These are phyloP conservation scores for Colinus virginianus DNA, from an alignment of 2,113 vertebrate species.

Conservation along the genomic window DNA sequence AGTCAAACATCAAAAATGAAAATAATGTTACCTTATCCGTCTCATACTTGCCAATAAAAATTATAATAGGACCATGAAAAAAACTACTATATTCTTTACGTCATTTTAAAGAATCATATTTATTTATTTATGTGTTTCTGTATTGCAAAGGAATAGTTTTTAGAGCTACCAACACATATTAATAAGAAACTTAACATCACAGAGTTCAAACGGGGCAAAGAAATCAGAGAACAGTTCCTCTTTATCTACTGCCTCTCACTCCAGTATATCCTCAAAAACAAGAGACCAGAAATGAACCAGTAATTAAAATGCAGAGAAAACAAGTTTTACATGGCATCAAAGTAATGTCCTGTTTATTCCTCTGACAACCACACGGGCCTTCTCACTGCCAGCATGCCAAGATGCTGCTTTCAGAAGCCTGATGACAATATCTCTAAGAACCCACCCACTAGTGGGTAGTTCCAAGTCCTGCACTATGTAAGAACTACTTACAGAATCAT, in stretches of 20 bases:
- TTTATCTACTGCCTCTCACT: neutral
- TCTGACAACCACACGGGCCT: neutral
- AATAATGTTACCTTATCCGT: neutral
- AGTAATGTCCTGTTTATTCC: accelerated
- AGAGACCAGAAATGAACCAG: neutral
- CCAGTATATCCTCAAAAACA: neutral
- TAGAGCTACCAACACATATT: neutral
- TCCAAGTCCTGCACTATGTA: neutral
- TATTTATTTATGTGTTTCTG: neutral
- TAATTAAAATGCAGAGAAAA: neutral
- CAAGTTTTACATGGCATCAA: neutral
- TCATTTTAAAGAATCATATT: neutral
- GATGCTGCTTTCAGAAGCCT: neutral
- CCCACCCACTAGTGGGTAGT: neutral
- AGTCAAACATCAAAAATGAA: neutral
- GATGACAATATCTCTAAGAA: neutral
- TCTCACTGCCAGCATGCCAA: neutral
- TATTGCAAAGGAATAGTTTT: neutral
- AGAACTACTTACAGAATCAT: neutral
- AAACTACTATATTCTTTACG: neutral
- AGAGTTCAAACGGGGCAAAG: neutral
- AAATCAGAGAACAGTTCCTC: neutral
- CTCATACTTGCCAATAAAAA: neutral
- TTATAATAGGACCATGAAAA: neutral
- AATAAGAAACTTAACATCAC: neutral